Evolutionary conservation across 2,888 invertebrate genomes (phyloP).

Genomic region (Octodonta nipae): DNA sequence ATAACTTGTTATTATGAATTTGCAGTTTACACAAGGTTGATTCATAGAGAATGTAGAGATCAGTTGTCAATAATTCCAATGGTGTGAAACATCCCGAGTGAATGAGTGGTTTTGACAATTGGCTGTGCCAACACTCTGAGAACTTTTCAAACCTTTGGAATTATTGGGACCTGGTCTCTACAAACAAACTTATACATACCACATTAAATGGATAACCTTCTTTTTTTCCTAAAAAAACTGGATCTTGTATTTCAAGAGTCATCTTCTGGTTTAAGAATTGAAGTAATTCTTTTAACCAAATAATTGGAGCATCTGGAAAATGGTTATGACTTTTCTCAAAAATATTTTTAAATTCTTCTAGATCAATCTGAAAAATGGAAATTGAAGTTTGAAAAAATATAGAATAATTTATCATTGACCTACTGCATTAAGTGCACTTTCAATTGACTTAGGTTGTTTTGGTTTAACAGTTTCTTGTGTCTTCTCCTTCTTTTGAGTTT

Average conservation of each 20-base stretch:
- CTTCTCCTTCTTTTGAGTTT: conserved; percentile 28
- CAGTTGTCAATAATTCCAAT: no score
- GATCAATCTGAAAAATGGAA: conserved; percentile 44
- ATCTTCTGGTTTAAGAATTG: conserved; percentile 49
- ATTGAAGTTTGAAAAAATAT: conserved; percentile 1
- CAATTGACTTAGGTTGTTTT: conserved; percentile 52
- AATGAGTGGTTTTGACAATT: no score
- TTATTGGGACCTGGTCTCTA: no score
- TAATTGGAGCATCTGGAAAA: conserved; percentile 56
- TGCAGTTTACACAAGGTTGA: no score
- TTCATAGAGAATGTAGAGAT: no score
- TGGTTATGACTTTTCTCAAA: conserved; percentile 46
- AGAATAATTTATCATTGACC: conserved; percentile 3
- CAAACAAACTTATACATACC: no score
- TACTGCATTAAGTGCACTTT: conserved; percentile 49
- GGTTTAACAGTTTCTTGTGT: conserved; percentile 37
- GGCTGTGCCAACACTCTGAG: no score
- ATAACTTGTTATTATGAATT: no score
- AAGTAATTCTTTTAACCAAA: conserved; percentile 59
- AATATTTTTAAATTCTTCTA: conserved; percentile 41
- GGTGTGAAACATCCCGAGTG: no score
- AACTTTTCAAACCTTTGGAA: no score
- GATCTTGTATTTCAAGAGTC: conserved; percentile 49
- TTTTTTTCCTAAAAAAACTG: conserved; percentile 44
- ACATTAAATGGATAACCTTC: conserved; percentile 44